Base-by-base conservation (phyloP, 2,797 vertebrate species). In the Hemitrygon akajei region DNA sequence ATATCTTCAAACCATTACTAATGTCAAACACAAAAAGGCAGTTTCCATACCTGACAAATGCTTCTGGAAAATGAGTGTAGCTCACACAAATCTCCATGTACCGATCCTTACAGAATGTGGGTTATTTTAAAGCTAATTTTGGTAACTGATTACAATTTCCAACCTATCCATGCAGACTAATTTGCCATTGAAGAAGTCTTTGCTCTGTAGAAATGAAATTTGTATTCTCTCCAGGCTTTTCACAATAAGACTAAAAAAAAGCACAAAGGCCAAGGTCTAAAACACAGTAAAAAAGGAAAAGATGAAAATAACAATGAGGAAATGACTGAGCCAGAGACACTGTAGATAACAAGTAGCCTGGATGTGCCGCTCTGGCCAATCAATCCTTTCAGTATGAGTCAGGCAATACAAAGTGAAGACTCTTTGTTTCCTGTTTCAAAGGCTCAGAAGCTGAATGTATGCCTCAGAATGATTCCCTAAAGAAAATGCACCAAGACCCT, bases 391-490 rank as follows among this genome's bases (percentile, higher is more conserved):
- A 30, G 27, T 93, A 93, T 16, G 94, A 93, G 89, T 63, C 7
- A 7, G 80, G 16, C 95, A 93, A 94, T 89, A 94, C 93, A 93
- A 22, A 75, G 95, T 47, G 20, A 80, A 94, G 94, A 82, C 94
- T 93, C 93, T 95, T 96, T 96, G 95, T 94, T 96, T 96, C 94
- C 89, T 66, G 60, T 86, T 94, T 92, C 93, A 94, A 95, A 94
- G 94, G 94, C 94, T 93, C 1, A 60, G 91, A 94, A 94, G 84
- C 94, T 94, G 94, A 94, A 81, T 94, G 91, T 84, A 66, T 94
- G 81, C 94, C 77, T 58, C 80, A 94, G 95, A 95, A 91, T 14
- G 20, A 66, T 5, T 93, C 20, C 60, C 94, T 81, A 93, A 1
- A 93, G 92, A 9, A 37, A 16, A 56, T 71, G 91, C 93, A 93